Percentiles rank a stretch among this genome's conserved stretches.
Conservation (phyloP, 1,140 invertebrate genomes). For the Colletes latitarsis region DNA sequence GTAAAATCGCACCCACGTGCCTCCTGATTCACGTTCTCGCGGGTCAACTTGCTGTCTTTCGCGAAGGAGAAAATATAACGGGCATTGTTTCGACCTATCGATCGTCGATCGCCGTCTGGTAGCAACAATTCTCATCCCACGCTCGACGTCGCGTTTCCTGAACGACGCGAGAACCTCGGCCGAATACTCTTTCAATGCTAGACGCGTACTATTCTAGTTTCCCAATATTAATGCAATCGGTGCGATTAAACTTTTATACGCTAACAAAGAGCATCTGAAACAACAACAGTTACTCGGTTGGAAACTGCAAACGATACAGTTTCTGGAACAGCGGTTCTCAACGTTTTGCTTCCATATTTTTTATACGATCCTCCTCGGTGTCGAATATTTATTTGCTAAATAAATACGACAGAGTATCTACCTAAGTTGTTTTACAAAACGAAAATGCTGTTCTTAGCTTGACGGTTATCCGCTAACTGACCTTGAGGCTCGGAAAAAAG, state of each 20-base stretch:
- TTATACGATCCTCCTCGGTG: too few relatives aligned
- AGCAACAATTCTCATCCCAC: slow-evolving; percentile 13
- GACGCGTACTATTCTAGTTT: not conserved
- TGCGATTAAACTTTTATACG: not conserved
- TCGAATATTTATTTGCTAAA: too few relatives aligned
- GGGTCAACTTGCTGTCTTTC: not conserved
- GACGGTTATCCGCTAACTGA: too few relatives aligned
- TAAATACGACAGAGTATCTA: too few relatives aligned
- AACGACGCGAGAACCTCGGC: not conserved
- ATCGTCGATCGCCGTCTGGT: slow-evolving; percentile 14
- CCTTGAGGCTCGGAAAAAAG: too few relatives aligned
- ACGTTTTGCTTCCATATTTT: too few relatives aligned
- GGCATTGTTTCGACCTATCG: slow-evolving; percentile 13
- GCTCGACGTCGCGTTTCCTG: not conserved
- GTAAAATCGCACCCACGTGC: slow-evolving; percentile 10
- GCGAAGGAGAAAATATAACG: not conserved
- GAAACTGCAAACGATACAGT: too few relatives aligned
- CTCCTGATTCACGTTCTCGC: not conserved
- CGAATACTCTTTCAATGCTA: not conserved
- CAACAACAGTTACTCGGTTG: too few relatives aligned
- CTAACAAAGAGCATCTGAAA: too few relatives aligned
- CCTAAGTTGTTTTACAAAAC: too few relatives aligned
- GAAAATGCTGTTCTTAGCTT: too few relatives aligned
- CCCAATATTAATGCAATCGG: not conserved
- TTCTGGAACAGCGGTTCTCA: too few relatives aligned